phyloP scores from a whole-genome alignment of 2,797 vertebrate species.

The Fringilla coelebs region DNA sequence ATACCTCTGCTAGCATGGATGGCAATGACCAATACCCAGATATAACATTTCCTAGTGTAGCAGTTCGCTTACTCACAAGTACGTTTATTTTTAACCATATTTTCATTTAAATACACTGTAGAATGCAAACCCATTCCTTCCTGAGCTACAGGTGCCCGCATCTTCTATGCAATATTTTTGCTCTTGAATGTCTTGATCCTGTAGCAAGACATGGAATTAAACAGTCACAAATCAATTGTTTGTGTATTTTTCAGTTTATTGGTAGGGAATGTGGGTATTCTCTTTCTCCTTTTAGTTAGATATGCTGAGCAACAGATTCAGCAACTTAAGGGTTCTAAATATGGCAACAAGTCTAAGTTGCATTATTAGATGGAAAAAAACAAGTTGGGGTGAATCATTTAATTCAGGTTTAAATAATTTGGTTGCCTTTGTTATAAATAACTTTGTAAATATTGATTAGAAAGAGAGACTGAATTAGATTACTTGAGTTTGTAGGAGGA shows the following conservation, averaged over 20 bases:
- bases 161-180: background rate
- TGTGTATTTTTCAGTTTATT: background rate
- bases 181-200: background rate
- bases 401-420: conserved; percentile 2
- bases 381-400: background rate
- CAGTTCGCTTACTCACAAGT: background rate
- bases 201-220: background rate
- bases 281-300: background rate
- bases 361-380: background rate
- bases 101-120: background rate
- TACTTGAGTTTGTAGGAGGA: conserved; percentile 3
- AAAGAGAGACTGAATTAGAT: background rate
- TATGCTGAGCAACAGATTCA: background rate
- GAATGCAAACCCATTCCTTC: background rate
- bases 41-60: background rate
- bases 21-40: background rate
- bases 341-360: background rate
- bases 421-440: background rate
- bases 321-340: background rate
- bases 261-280: background rate
- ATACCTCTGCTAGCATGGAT: background rate
- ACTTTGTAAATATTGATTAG: background rate
- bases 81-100: background rate
- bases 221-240: background rate
- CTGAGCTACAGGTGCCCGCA: background rate